phyloP scores from a whole-genome alignment of 2,888 invertebrate genomes.

The Stramonita haemastoma region DNA sequence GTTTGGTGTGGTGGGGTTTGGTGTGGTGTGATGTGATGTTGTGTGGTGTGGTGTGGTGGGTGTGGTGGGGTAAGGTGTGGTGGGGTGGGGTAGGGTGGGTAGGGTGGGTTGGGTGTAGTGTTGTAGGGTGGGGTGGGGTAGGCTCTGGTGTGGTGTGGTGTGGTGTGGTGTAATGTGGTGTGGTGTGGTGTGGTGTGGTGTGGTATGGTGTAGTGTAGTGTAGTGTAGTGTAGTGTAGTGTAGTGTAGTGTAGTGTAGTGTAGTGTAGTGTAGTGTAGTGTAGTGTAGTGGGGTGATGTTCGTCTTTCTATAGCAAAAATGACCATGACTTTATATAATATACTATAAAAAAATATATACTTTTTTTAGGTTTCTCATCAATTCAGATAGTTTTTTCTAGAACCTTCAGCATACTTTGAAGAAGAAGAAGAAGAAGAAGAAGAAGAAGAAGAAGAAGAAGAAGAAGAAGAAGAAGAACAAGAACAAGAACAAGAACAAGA shows the following conservation, averaged over 20 bases:
- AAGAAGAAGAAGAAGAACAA: constrained; percentile 36
- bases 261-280: neutral
- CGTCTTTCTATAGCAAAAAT: neutral
- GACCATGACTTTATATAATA: neutral
- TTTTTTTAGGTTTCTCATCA: too few species aligned
- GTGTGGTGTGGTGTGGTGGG: neutral
- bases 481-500: constrained; percentile 21
- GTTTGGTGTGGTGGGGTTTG: neutral
- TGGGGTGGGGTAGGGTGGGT: neutral
- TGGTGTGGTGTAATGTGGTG: neutral
- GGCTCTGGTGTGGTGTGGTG: neutral
- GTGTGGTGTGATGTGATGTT: neutral
- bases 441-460: constrained; percentile 29
- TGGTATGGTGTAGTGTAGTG: neutral
- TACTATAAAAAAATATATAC: neutral
- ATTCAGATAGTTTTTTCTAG: neutral
- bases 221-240: neutral
- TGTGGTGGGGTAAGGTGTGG: neutral
- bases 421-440: constrained; percentile 29
- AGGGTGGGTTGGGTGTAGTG: too few species aligned
- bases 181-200: neutral
- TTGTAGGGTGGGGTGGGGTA: too few species aligned
- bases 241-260: neutral
- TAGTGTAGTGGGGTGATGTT: neutral
- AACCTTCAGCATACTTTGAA: neutral